Evolutionary conservation across 2,888 invertebrate species (phyloP), one percentile per base, ranked within the genome.

Genomic region (Malachius bipustulatus): DNA sequence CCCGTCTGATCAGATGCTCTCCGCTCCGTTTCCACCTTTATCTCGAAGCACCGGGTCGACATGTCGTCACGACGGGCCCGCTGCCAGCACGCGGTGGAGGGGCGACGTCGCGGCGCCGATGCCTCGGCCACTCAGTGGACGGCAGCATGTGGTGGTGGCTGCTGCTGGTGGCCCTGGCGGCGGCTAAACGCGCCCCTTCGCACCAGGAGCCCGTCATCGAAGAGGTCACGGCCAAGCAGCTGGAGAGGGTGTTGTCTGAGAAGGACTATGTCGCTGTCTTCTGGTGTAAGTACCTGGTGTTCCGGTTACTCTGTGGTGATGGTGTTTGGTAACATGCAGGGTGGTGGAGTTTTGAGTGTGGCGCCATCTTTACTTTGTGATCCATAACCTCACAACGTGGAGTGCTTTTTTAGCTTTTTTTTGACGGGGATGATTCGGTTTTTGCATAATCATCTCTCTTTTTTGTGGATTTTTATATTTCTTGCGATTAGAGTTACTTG

Each of bases 251-350:
- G 56, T 75, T 90, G 63, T 76, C 79, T 65, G 85, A 87, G 55
- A 87, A 88, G 76, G 88, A 88, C 70, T 88, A 83, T 73, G 87
- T 90, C 64, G 89, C 89, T 63, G 89, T 89, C 67, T 89, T 83
- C 70, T 90, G 89, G 87, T 90, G 89, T 90, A 82, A 89, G 89
- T 87, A 70, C 33, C 4, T 15, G 30, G 4, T 10, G 4, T 15
- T 26, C 12, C 30, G n/a, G n/a, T 8, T n/a, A 14, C 26, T 36
- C 33, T 36, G 32, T 27, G 32, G 24, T 16, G 26, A 12, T 19
- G 35, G 26, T 34, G 34, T 33, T 26, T 37, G 34, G 29, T 34
- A 14, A n/a, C n/a, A n/a, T n/a, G n/a, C n/a, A n/a, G n/a, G n/a
- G n/a, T n/a, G n/a, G n/a, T n/a, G n/a, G n/a, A n/a, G n/a, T n/a